Percentiles rank a stretch among this genome's conserved stretches.
These are phyloP conservation scores for Anneissia japonica DNA, from an alignment of 35 echinoderm and acorn worm species.

Conservation along the genomic window DNA sequence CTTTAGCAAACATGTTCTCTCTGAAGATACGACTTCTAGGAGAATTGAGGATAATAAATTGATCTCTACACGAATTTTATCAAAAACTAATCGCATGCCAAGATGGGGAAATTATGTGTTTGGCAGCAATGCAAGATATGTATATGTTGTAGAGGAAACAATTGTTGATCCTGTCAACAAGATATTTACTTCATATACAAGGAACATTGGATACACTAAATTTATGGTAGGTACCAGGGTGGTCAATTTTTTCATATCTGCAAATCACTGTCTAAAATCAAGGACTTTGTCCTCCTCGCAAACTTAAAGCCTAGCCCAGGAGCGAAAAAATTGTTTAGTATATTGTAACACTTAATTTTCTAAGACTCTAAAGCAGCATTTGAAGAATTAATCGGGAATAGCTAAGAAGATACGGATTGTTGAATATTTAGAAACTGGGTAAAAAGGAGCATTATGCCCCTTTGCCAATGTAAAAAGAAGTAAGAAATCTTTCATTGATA, in stretches of 20 bases:
- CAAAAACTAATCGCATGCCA: constrained; percentile 93
- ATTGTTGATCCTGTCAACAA: constrained; percentile 62
- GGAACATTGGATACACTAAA: constrained; percentile 74
- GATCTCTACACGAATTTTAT: constrained; percentile 44
- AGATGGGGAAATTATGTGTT: constrained; percentile 78
- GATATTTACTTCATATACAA: constrained; percentile 76
- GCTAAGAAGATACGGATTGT: too few relatives aligned
- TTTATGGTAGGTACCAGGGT: constrained; percentile 71
- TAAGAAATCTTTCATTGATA: too few relatives aligned
- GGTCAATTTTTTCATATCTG: neutral
- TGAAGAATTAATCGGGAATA: too few relatives aligned
- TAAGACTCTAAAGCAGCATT: too few relatives aligned
- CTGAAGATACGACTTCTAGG: constrained; percentile 74
- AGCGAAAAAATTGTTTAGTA: too few relatives aligned
- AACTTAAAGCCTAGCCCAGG: neutral
- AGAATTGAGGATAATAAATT: constrained; percentile 40
- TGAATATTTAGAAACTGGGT: too few relatives aligned
- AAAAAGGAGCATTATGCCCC: too few relatives aligned
- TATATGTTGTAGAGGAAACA: constrained; percentile 84
- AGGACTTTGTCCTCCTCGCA: neutral
- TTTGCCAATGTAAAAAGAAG: too few relatives aligned
- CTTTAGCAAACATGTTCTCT: constrained; percentile 91
- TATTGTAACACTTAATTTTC: too few relatives aligned
- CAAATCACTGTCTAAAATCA: neutral
- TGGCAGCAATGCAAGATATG: constrained; percentile 47